Evolutionary conservation across 2,113 vertebrate genomes (phyloP).

Genomic region (Anguilla japonica): DNA sequence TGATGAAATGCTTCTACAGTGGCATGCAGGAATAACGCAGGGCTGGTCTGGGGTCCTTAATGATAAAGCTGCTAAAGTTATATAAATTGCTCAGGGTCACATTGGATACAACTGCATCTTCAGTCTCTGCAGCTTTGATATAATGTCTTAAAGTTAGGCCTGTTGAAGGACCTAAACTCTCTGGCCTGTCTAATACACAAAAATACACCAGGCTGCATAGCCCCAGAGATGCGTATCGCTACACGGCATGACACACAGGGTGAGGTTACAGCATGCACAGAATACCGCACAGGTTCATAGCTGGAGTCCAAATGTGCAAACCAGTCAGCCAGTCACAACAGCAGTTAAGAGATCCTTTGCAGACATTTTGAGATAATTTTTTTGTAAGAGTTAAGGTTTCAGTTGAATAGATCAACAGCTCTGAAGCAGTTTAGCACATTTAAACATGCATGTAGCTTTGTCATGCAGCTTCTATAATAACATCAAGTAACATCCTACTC

Average conservation of each 20-base stretch:
- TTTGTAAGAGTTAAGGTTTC: background rate
- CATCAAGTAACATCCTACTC: conserved; percentile 1
- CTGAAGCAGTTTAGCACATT: conserved; percentile 14
- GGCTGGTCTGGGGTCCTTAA: conserved; percentile 67
- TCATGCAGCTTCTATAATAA: conserved; percentile 15
- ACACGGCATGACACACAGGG: conserved; percentile 32
- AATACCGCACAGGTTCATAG: background rate
- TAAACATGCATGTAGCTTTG: background rate
- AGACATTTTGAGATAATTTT: no score
- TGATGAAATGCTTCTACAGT: conserved; percentile 78
- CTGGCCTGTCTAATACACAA: conserved; percentile 67
- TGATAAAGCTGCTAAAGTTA: conserved; percentile 70
- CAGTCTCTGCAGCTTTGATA: conserved; percentile 85
- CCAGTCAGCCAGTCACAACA: background rate
- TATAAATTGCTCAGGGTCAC: conserved; percentile 76
- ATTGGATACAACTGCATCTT: conserved; percentile 84
- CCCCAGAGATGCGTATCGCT: conserved; percentile 32
- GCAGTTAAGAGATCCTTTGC: background rate
- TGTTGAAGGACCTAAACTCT: conserved; percentile 78
- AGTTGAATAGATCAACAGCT: background rate
- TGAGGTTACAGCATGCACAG: conserved; percentile 14
- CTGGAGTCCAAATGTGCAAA: background rate
- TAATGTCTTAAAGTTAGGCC: conserved; percentile 89
- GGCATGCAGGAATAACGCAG: conserved; percentile 77
- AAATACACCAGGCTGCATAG: conserved; percentile 4